Conservation (phyloP, 2,113 vertebrate genomes). For the Cebidichthys violaceus region DNA sequence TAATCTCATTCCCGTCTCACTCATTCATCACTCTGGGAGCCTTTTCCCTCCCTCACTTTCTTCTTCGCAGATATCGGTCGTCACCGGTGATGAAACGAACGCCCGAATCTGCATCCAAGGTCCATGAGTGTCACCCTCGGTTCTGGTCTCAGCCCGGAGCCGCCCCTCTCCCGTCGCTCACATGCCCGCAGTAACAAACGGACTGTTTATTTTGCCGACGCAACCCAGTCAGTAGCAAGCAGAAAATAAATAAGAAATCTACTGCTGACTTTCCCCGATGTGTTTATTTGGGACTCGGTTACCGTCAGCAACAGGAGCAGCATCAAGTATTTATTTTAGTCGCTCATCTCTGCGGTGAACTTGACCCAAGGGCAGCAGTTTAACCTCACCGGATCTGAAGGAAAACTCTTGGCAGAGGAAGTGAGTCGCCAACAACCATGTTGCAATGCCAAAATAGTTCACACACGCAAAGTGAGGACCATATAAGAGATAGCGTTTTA, state of each 20-base stretch:
- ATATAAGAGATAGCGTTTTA: neutral
- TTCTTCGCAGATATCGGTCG: conserved; percentile 16
- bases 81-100: conserved; percentile 23
- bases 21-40: conserved; percentile 68
- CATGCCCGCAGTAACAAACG: conserved; percentile 8
- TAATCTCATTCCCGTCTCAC: conserved; percentile 66
- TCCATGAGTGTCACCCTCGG: conserved; percentile 2
- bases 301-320: conserved; percentile 5
- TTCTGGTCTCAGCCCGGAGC: conserved; percentile 7
- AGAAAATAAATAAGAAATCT: neutral
- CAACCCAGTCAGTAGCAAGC: neutral
- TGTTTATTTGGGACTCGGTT: conserved; percentile 1
- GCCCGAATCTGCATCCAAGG: neutral
- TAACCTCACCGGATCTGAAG: conserved; percentile 3
- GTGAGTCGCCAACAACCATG: conserved; percentile 2
- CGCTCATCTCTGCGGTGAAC: conserved; percentile 1
- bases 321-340: conserved; percentile 19
- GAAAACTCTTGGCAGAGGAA: conserved; percentile 11
- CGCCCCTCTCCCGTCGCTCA: conserved; percentile 6
- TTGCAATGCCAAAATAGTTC: conserved; percentile 4
- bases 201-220: conserved; percentile 9
- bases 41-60: conserved; percentile 26
- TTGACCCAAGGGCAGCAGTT: conserved; percentile 12
- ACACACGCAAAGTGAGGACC: neutral
- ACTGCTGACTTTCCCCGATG: neutral